phyloP scores from a whole-genome alignment of 2,113 vertebrate genomes.

The Ariopsis seemanni region DNA sequence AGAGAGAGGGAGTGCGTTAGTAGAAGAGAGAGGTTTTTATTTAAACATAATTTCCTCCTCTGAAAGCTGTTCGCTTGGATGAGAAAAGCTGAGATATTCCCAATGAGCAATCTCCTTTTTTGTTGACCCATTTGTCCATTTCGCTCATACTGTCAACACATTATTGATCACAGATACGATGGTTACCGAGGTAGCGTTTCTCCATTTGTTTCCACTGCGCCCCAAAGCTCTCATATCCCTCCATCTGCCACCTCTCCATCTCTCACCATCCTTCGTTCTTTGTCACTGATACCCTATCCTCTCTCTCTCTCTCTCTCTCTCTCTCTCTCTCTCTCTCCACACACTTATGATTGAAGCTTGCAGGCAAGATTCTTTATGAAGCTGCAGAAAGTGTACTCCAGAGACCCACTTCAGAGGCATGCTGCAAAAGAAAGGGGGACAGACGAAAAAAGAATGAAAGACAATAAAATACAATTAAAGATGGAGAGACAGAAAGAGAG shows the following conservation, averaged over 20 bases:
- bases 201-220: conserved; percentile 57
- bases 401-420: conserved; percentile 54
- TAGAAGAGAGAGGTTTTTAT: conserved; percentile 50
- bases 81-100: conserved; percentile 43
- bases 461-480: conserved; percentile 29
- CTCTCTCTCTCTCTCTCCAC: conserved; percentile 31
- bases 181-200: conserved; percentile 60
- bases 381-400: conserved; percentile 60
- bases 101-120: conserved; percentile 45
- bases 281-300: conserved; percentile 42
- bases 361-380: conserved; percentile 48
- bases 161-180: conserved; percentile 69
- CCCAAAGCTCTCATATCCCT: conserved; percentile 64
- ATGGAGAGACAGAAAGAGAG: neutral
- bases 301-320: conserved; percentile 34
- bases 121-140: conserved; percentile 46
- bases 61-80: conserved; percentile 46
- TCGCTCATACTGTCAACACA: conserved; percentile 50
- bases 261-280: conserved; percentile 55
- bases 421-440: conserved; percentile 3
- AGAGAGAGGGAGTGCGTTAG: neutral
- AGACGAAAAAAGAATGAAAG: conserved; percentile 26
- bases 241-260: conserved; percentile 67
- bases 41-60: conserved; percentile 62
- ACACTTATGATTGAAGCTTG: conserved; percentile 48